phyloP scores from a whole-genome alignment of 2,113 vertebrate species.

The Chunga burmeisteri region DNA sequence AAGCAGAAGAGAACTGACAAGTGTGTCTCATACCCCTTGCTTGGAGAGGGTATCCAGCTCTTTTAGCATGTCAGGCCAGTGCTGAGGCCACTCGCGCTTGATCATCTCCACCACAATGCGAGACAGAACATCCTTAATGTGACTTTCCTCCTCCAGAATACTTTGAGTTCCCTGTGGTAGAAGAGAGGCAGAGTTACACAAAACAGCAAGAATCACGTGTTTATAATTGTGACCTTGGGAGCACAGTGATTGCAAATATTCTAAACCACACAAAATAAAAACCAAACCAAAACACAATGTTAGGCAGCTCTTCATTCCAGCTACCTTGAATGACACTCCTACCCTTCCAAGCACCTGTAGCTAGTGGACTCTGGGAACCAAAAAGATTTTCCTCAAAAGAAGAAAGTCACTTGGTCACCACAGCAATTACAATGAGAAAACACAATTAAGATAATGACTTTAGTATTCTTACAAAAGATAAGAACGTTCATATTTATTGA shows the following conservation, averaged over 20 bases:
- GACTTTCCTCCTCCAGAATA: slow-evolving; percentile 93
- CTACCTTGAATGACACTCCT: background rate
- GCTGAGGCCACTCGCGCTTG: slow-evolving; percentile 97
- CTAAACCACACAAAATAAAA: background rate
- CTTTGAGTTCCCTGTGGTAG: slow-evolving; percentile 84
- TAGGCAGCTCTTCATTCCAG: background rate
- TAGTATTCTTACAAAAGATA: background rate
- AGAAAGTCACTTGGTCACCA: background rate
- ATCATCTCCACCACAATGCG: slow-evolving; percentile 97
- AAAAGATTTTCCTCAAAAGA: background rate
- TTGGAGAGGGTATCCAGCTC: slow-evolving; percentile 91
- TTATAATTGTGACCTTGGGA: background rate
- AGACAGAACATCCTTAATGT: slow-evolving; percentile 94
- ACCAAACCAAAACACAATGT: background rate
- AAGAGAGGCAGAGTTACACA: background rate
- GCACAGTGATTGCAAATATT: background rate
- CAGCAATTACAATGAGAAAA: background rate
- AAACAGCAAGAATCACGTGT: background rate
- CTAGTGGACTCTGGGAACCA: background rate
- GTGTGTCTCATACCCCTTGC: slow-evolving; percentile 81
- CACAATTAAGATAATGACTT: fast-evolving
- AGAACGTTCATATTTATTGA: background rate
- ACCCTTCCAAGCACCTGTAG: background rate
- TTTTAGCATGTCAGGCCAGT: slow-evolving; percentile 96
- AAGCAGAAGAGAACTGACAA: background rate